A percentile compares a stretch with the other conserved stretches of the same genome.
These are phyloP conservation scores for Gavia stellata DNA, from an alignment of 2,113 vertebrate species.

Conservation along the genomic window DNA sequence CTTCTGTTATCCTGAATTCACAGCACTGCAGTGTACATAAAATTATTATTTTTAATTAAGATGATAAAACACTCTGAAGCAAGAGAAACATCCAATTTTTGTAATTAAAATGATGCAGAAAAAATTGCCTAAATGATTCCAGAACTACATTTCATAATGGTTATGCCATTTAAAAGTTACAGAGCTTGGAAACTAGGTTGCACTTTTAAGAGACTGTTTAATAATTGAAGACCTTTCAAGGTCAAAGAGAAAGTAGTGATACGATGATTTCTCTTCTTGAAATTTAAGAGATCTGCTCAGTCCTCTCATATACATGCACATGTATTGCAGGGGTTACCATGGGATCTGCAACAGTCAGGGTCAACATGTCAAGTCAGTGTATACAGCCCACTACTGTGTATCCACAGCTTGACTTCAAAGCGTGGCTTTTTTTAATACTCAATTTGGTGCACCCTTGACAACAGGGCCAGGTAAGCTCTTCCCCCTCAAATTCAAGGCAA, in stretches of 20 bases:
- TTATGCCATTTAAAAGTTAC: conserved; percentile 9
- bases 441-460: background rate
- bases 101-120: conserved; percentile 31
- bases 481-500: background rate
- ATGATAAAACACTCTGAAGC: conserved; percentile 24
- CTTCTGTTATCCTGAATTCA: conserved; percentile 1
- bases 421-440: background rate
- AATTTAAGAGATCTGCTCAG: conserved; percentile 21
- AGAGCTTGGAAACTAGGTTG: conserved; percentile 47
- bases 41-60: conserved; percentile 44
- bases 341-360: background rate
- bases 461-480: background rate
- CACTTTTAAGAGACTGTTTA: conserved; percentile 45
- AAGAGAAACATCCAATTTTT: conserved; percentile 14
- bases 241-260: conserved; percentile 50
- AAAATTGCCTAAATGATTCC: conserved; percentile 6
- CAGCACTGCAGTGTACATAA: background rate
- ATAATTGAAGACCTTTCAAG: conserved; percentile 67
- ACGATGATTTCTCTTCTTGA: conserved; percentile 4
- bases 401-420: background rate
- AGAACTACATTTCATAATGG: conserved; percentile 31
- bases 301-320: background rate
- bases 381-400: background rate
- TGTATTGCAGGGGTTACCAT: background rate
- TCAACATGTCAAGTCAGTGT: background rate